These are phyloP conservation scores for Geococcyx californianus DNA, from an alignment of 2,113 vertebrate species.

Conservation along the genomic window DNA sequence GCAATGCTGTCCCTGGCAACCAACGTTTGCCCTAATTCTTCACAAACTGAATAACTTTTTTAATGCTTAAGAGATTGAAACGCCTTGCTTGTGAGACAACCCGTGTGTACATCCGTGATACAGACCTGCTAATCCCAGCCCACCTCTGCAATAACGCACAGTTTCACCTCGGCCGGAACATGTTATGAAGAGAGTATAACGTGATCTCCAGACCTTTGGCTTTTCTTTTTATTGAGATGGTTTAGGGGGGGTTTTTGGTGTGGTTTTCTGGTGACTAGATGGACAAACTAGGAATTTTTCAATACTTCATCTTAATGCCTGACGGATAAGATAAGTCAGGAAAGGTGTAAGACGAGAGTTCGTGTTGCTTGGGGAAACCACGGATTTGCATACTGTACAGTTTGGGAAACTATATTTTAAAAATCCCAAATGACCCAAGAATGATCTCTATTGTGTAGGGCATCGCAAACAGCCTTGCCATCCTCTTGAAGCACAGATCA, in stretches of 20 bases:
- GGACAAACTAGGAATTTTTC: not conserved
- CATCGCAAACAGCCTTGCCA: not conserved
- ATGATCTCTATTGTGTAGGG: not conserved
- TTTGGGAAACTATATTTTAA: not conserved
- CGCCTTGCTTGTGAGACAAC: not conserved
- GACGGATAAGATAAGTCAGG: not conserved
- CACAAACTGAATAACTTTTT: not conserved
- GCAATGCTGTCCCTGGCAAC: not conserved
- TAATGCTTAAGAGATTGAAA: not conserved
- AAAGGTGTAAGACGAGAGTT: not conserved
- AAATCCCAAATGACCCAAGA: not conserved
- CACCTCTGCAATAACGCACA: not conserved
- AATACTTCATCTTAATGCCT: not conserved
- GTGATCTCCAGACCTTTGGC: not conserved
- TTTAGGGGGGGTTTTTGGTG: not conserved
- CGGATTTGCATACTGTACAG: not conserved
- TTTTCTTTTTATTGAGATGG: not conserved
- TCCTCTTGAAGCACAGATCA: not conserved
- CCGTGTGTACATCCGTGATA: accelerated
- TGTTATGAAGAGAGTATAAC: not conserved
- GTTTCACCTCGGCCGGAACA: not conserved
- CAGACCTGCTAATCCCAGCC: not conserved
- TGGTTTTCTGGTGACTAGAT: not conserved
- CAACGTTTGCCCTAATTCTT: not conserved
- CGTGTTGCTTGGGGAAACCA: not conserved